These are phyloP conservation scores for Crotalus tigris DNA, from an alignment of 2,113 vertebrate genomes.

Conservation along the genomic window DNA sequence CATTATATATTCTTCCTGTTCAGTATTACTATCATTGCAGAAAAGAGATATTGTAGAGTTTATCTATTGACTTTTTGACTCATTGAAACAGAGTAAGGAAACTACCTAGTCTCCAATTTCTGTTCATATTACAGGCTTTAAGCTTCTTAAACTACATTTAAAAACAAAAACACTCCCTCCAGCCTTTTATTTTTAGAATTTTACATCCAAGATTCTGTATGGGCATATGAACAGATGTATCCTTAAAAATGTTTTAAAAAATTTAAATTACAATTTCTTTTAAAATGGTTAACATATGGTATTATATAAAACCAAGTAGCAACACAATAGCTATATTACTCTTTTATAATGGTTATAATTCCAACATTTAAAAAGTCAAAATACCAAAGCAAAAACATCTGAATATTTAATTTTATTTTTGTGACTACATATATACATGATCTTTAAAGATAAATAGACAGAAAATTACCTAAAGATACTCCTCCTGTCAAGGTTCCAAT, in stretches of 20 bases:
- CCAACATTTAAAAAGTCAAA: background rate
- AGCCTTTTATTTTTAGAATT: background rate
- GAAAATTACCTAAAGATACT: background rate
- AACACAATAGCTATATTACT: background rate
- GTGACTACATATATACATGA: background rate
- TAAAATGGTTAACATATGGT: background rate
- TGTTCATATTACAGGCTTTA: background rate
- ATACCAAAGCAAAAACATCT: background rate
- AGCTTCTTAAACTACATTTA: background rate
- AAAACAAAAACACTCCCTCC: background rate
- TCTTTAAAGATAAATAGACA: background rate
- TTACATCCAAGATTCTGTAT: background rate
- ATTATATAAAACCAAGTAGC: background rate
- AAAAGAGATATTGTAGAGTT: slow-evolving; percentile 9
- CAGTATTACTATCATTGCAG: slow-evolving; percentile 47
- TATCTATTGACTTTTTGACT: background rate
- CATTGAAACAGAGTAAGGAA: background rate
- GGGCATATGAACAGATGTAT: background rate
- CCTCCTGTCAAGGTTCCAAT: too few relatives aligned
- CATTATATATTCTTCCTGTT: slow-evolving; percentile 56
- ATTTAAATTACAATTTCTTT: background rate
- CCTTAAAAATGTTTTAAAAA: background rate
- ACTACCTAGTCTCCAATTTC: background rate
- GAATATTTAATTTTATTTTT: background rate
- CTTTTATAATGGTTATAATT: background rate